Evolutionary conservation across 2,113 vertebrate genomes (phyloP).

Genomic region (Piaya cayana): DNA sequence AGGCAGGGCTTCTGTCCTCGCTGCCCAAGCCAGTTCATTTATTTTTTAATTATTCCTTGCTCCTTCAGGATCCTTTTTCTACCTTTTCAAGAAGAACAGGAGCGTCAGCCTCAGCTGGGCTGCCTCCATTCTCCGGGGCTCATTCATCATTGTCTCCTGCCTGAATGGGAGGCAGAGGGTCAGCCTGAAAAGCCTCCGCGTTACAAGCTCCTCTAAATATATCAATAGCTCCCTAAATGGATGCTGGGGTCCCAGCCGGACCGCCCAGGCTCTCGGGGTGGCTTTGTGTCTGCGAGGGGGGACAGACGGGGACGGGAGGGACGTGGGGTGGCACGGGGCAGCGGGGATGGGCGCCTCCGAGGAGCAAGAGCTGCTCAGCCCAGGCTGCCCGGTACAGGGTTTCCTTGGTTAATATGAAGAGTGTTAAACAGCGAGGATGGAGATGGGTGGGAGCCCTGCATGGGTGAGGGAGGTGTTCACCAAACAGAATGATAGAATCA

Average conservation of each 20-base stretch:
- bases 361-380: neutral
- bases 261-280: neutral
- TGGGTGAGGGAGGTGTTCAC: fast-evolving
- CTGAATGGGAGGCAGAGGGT: constrained; percentile 69
- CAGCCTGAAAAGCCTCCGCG: constrained; percentile 60
- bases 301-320: neutral
- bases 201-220: constrained; percentile 41
- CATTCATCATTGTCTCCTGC: constrained; percentile 66
- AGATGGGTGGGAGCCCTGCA: neutral
- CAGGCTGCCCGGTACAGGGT: neutral
- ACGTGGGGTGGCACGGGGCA: neutral
- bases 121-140: constrained; percentile 28
- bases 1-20: constrained; percentile 16
- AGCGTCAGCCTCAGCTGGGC: constrained; percentile 57
- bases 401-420: fast-evolving
- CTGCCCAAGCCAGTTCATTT: constrained; percentile 26
- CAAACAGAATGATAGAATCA: too few species aligned
- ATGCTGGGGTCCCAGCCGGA: constrained; percentile 24
- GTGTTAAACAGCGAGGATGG: fast-evolving
- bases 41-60: constrained; percentile 56
- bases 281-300: neutral
- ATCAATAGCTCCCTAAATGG: constrained; percentile 52
- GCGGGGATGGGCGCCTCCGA: fast-evolving
- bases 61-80: constrained; percentile 33
- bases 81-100: constrained; percentile 54